A percentile compares a stretch with the other conserved stretches of the same genome.
These are phyloP conservation scores for Litoditis marina DNA, from an alignment of 2,888 invertebrate species.

Conservation along the genomic window DNA sequence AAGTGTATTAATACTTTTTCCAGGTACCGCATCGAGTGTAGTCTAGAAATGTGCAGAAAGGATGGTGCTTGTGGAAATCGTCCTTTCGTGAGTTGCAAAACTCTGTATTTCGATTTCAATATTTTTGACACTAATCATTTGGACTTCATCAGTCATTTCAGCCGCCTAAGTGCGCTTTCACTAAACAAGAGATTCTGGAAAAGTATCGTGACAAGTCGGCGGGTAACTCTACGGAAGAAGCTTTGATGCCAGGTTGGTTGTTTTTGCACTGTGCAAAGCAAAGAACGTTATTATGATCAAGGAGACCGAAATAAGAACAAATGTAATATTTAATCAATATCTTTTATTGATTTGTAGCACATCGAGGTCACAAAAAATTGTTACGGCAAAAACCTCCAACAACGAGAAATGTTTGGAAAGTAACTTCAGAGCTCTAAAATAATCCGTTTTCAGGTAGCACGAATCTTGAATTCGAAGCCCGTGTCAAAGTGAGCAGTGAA, in stretches of 20 bases:
- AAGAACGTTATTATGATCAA: no score
- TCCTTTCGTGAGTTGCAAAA: conserved; percentile 21
- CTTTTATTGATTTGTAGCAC: no score
- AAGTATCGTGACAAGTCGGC: conserved; percentile 17
- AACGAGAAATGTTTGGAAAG: no score
- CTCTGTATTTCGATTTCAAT: neutral
- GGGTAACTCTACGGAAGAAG: conserved; percentile 15
- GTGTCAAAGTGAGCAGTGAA: conserved; percentile 31
- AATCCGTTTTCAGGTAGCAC: conserved; percentile 21
- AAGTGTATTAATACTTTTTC: no score
- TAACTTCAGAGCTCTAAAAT: no score
- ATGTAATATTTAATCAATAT: no score
- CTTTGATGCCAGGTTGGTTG: conserved; percentile 5
- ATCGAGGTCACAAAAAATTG: no score
- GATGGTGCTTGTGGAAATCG: conserved; percentile 24
- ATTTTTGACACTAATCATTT: neutral
- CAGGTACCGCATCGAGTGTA: conserved; percentile 40
- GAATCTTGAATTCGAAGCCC: conserved; percentile 27
- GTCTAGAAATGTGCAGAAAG: conserved; percentile 33
- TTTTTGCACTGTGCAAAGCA: no score
- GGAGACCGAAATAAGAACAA: no score
- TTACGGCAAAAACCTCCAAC: no score
- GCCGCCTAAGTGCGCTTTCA: conserved; percentile 49
- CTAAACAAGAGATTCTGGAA: conserved; percentile 41
- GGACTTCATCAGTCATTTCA: conserved; percentile 12